Evolutionary conservation across 2,888 invertebrate genomes (phyloP).

Genomic region (Norana najaformis): DNA sequence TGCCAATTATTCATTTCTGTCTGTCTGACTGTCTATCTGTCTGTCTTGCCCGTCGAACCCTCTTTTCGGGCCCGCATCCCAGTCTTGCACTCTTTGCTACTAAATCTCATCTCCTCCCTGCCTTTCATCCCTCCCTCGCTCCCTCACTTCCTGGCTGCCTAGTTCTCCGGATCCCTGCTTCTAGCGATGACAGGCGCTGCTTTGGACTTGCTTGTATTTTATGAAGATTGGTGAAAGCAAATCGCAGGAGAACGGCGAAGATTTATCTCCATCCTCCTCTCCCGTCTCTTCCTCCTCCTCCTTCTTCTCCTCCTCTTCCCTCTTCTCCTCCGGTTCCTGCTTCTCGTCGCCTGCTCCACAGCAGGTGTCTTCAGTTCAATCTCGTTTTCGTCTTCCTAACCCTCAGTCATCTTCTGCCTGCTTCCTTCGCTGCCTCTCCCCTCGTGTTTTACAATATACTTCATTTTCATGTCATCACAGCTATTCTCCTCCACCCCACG

Average conservation of each 20-base stretch:
- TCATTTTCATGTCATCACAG: no score
- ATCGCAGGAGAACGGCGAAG: neutral
- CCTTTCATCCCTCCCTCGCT: neutral
- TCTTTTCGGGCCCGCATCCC: neutral
- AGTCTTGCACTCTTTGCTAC: neutral
- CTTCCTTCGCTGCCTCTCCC: no score
- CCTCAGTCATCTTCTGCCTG: no score
- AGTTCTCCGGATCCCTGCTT: neutral
- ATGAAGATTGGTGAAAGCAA: neutral
- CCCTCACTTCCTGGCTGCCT: neutral
- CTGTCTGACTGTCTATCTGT: neutral
- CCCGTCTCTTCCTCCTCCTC: neutral
- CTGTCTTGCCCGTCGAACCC: neutral
- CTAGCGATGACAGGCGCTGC: slow-evolving; percentile 2
- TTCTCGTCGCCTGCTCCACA: neutral
- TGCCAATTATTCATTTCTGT: neutral
- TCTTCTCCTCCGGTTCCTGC: neutral
- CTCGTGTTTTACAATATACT: no score
- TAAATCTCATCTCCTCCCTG: neutral
- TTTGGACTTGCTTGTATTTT: neutral
- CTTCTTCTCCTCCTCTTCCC: neutral
- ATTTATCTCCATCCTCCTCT: neutral
- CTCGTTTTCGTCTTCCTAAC: neutral
- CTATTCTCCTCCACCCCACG: no score
- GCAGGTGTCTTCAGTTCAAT: neutral